phyloP scores from a whole-genome alignment of 2,797 vertebrate species.

The Pangasius sanitwongsei region DNA sequence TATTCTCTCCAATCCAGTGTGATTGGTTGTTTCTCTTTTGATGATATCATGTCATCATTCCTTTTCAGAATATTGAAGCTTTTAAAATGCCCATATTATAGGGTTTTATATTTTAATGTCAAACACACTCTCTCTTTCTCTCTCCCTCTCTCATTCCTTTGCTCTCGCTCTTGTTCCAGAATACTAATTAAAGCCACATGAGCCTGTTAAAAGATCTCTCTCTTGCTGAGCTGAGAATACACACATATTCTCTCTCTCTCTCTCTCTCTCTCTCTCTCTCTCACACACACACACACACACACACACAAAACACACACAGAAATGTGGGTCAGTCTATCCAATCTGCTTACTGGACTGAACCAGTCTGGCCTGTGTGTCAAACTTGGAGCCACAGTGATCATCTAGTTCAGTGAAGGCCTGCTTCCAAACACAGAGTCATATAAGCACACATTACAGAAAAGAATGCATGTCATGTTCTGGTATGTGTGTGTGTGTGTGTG shows the following conservation, averaged over 20 bases:
- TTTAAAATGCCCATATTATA: neutral
- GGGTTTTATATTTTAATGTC: neutral
- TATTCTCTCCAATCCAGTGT: neutral
- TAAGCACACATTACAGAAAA: constrained; percentile 13
- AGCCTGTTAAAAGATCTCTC: constrained; percentile 48
- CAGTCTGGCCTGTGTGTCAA: constrained; percentile 3
- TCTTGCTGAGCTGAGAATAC: constrained; percentile 33
- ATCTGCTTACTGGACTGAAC: constrained; percentile 13
- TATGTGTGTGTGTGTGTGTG: constrained; percentile 15
- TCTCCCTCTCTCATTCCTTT: constrained; percentile 3
- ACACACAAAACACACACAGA: constrained; percentile 3
- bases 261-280: neutral
- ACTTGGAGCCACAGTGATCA: neutral
- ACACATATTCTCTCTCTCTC: neutral
- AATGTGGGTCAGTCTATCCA: constrained; percentile 34
- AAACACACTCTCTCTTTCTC: neutral
- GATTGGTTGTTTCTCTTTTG: neutral
- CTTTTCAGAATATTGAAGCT: neutral
- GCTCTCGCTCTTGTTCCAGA: neutral
- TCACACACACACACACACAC: neutral
- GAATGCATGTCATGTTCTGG: constrained; percentile 9
- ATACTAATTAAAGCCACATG: constrained; percentile 47
- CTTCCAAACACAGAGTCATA: neutral
- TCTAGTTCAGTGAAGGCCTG: constrained; percentile 1
- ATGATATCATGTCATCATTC: neutral